Evolutionary conservation across 1,140 invertebrate genomes (phyloP).

Genomic region (Stenopsyche tienmushanensis): DNA sequence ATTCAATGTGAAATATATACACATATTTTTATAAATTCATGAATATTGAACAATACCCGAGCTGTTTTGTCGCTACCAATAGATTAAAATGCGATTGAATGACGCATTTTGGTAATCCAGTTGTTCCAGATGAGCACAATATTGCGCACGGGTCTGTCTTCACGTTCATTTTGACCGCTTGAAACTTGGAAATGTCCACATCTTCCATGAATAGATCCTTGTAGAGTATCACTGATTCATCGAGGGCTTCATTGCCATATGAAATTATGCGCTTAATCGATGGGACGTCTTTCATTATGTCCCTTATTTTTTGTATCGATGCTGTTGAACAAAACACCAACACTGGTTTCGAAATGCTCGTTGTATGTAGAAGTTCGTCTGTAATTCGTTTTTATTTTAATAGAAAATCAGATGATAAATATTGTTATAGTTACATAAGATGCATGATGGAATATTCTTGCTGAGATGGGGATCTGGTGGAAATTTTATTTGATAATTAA

Average conservation of each 20-base stretch:
- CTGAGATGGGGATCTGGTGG: no score
- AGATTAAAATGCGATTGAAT: conserved; percentile 67
- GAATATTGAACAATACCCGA: no score
- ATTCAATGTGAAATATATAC: no score
- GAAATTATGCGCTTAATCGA: conserved; percentile 23
- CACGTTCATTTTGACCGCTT: conserved; percentile 48
- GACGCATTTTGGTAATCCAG: conserved; percentile 83
- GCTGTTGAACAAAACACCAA: conserved; percentile 64
- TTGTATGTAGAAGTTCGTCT: conserved; percentile 65
- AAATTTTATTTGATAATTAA: no score
- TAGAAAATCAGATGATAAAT: no score
- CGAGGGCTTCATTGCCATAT: conserved; percentile 20
- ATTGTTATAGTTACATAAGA: not conserved
- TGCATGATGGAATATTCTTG: no score
- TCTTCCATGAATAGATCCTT: conserved; percentile 8
- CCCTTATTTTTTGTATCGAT: conserved; percentile 44
- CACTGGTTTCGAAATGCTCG: conserved; percentile 66
- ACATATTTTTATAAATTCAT: no score
- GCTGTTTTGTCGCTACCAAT: not conserved
- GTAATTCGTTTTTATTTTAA: conserved; percentile 12
- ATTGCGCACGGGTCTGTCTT: conserved; percentile 47
- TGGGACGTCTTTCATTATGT: conserved; percentile 20
- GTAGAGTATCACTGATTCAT: conserved; percentile 17
- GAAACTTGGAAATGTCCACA: conserved; percentile 43
- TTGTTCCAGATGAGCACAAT: conserved; percentile 54